Evolutionary conservation across 2,888 invertebrate species (phyloP), one percentile per base, ranked within the genome.

Genomic region (Fragum fragum): DNA sequence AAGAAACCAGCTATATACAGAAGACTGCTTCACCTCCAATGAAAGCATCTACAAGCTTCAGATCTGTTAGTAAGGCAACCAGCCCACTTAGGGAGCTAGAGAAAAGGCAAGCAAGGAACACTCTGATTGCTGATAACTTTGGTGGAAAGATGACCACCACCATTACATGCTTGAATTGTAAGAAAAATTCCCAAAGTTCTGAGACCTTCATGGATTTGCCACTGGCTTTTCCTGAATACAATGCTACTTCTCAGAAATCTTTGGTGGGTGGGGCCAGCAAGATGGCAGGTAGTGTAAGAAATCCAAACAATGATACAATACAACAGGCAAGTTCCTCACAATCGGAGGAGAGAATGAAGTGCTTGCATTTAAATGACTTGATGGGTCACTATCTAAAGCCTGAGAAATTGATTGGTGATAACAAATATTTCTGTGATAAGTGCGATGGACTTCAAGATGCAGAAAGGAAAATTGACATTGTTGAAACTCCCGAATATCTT

Each of bases 181-280:
- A 96, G 74, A 96, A 96, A 7, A 96, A 96, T 76, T 97, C 97
- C 0, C 96, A 96, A 75, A 96, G 97, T 29, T 96, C 96, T 0
- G 98, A 98, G 93, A 96, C 96, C 72, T 98, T 98, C 95, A 96
- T 97, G 6, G 98, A 98, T 89, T 95, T 98, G 18, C 93, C 94
- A 16, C 85, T 95, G 61, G 94, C 94, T 2, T 94, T 95, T 77
- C 94, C 94, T 0, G 90, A 92, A 68, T 85, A 88, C 47, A 73
- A 82, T 16, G n/a, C 85, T 9, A 71, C 79, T 1, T 75, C 81
- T 16, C 81, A 84, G 55, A 86, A 88, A 68, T 70, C 85, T 11
- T 55, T 87, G 55, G 82, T 73, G 21, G 89, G 88, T 11, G 86
- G 83, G 1, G 83, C 83, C 59, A 86, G 71, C 73, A 86, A 80